Base-by-base conservation (phyloP, 2,888 invertebrate species). In the Brachyptera putata region DNA sequence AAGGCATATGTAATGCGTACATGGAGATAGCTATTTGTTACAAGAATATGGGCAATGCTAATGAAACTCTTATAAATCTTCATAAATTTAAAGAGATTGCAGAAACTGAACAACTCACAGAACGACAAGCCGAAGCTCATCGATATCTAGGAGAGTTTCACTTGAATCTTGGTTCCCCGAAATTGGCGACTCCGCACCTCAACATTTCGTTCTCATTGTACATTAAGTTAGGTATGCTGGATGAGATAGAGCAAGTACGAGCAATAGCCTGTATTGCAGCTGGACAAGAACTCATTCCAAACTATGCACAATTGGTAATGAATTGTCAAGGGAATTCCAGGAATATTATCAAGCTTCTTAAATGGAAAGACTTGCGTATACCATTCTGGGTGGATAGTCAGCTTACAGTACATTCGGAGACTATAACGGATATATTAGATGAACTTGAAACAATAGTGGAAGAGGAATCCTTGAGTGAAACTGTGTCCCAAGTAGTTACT, bases 61-160 rank as follows among this genome's bases (percentile, higher is more conserved):
- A 21, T 4, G 21, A 22, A 3, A 48, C 57, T 1, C 26, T 57
- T 2, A 13, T 5, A 18, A 69, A 72, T 16, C 64, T 75, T 18
- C 55, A 68, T 21, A 63, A 62, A 4, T 60, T 74, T 21, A 67
- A 69, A 39, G 59, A 66, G 34, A 67, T 66, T 57, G 70, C 72
- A 0, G 66, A 70, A 57, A 58, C 66, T 16, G 53, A 71, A 36
- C 62, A 70, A 5, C 60, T 73, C 21, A 62, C 62, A 5, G 69
- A 67, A 57, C 74, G 72, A 43, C 60, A 71, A 9, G 74, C 70
- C 0, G 70, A 70, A 64, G 71, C 73, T 3, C 70, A 72, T 62
- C 67, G 72, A 55, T 71, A 69, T 64, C 66, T 74, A 39, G 75
- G 74, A 1, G 73, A 74, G 61, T 72, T 71, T 63, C 70, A 72